Evolutionary conservation across 2,888 invertebrate genomes (phyloP), one percentile per base, ranked within the genome.

Genomic region (Beris chalybata): DNA sequence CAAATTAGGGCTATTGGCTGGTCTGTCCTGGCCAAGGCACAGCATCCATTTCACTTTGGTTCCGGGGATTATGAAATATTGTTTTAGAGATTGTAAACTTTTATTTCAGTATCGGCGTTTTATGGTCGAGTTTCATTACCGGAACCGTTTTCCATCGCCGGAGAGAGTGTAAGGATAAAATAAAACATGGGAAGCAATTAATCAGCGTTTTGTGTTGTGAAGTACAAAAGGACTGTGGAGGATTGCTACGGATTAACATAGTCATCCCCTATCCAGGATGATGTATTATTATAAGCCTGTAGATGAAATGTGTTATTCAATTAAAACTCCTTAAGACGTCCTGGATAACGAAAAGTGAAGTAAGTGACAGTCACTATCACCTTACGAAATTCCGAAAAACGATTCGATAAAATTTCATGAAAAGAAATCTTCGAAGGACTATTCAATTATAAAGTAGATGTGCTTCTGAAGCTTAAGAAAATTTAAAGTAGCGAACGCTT

Each of bases 311-410:
- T 38, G 9, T 22, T 9, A 52, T 22, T 52, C 52, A 52, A 52
- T 52, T 52, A 52, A 29, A 29, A 22, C 15, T 13, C 22, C 52
- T 52, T 29, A 22, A 22, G 52, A 52, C 22, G 52, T 29, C 9
- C 9, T 22, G 15, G 22, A 15, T 52, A 12, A 13, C 13, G 48
- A 48, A 5, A 12, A n/a, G 6, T 54, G 9, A 54, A 54, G 38
- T 38, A 38, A 38, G 31, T 54, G 54, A 11, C 12, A 30, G 54
- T 54, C 54, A 54, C 31, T 54, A 31, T 54, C 54, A 54, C 54
- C 54, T 54, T 12, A 13, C 30, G 9, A 38, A 38, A 38, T 38
- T 38, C 9, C 38, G 38, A 38, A 7, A 38, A 7, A 7, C 7
- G 9, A 38, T 38, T 38, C 38, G 38, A 38, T 7, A 38, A 38